Evolutionary conservation across 1,140 invertebrate species (phyloP), one percentile per base, ranked within the genome.

Genomic region (Lepidotrigona ventralis): DNA sequence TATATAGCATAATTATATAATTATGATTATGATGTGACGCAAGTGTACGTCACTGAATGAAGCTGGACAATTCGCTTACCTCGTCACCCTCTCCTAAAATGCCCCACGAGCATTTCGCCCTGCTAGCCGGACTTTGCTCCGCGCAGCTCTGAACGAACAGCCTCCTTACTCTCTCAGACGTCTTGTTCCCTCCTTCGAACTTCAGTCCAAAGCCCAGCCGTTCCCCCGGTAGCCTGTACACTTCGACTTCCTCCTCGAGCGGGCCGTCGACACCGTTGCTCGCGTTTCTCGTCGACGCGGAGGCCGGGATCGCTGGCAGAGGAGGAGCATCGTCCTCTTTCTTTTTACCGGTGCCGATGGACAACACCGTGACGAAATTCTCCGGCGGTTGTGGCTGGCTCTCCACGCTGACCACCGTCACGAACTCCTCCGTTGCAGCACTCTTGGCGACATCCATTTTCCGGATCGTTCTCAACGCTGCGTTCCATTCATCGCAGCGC

Each of bases 91-190:
- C 96, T 77, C 95, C 95, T 66, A 97, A 93, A 86, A 95, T 95
- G 51, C 96, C 98, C 98, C 97, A 98, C 60, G 96, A 97, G 88
- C 96, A 96, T 88, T 94, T 95, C 71, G 96, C 97, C 85, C 96
- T 95, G 71, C 97, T 97, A 14, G 98, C 98, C 15, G 98, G 98
- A 92, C 98, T 98, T 82, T 98, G 97, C 51, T 96, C 95, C 39
- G 98, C 97, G 91, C 98, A 98, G 87, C 97, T 98, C 90, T 99
- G 98, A 76, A 99, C 98, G 75, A 98, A 97, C 29, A 99, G 95
- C 83, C 96, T 95, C 15, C 95, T 93, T 9, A 97, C 96, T 72
- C 95, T 95, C 90, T 98, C 97, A 19, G 95, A 95, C 39, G 96
- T 96, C 85, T 96, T 96, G 9, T 97, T 96, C 8, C 97, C 98